Evolutionary conservation across 2,113 vertebrate species (phyloP), one percentile per base, ranked within the genome.

Genomic region (Nerophis lumbriciformis): DNA sequence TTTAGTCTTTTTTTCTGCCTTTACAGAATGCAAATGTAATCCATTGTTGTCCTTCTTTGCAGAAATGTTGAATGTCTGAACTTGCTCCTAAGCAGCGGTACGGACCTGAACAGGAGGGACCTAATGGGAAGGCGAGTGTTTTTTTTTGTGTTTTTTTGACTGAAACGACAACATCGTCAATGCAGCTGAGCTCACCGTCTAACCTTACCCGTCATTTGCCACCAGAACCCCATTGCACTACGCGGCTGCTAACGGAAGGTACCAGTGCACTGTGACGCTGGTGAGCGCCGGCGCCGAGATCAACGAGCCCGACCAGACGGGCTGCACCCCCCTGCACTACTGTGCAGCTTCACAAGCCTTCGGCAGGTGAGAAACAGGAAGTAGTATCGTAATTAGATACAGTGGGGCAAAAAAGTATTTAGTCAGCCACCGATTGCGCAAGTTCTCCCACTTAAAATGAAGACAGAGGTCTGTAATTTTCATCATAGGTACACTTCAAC

Each of bases 51-150:
- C 4, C 68, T 6, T 61, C 21, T 77, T 64, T 35, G 2, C 76
- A 98, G 95, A 90, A 97, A 96, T 52, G 92, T 98, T 87, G 95
- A 98, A 92, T 98, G 95, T 96, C 93, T 98, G 91, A 96, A 97
- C 86, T 91, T 96, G 92, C 93, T 97, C 82, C 91, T 97, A 89
- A 96, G 94, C 91, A 97, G 94, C 66, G 94, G 95, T 82, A 94
- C 94, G 66, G 94, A 96, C 88, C 85, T 96, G 85, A 95, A 91
- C 84, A 94, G 92, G 87, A 93, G 91, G 87, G 96, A 98, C 86
- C 93, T 94, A 65, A 93, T 96, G 71, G 96, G 94, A 90, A 95
- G 96, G 96, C 95, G 65, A 86, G 83, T 69, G 1, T 45, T n/a
- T 7, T 28, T n/a, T n/a, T n/a, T n/a, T n/a, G n/a, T 28, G 19